phyloP scores from a whole-genome alignment of 2,113 vertebrate genomes.

The Scolopax mira region DNA sequence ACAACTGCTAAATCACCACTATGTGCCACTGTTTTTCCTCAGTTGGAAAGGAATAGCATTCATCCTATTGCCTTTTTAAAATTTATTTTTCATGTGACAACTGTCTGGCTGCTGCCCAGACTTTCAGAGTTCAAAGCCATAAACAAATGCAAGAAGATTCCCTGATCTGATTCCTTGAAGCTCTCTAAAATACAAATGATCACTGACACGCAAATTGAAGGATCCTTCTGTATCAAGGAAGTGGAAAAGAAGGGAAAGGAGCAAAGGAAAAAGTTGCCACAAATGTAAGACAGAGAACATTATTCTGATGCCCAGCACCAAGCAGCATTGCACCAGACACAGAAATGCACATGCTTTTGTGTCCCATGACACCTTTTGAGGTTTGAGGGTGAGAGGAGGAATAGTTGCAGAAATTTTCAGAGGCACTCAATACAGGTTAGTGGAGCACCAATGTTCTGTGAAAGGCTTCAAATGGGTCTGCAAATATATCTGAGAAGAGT shows the following conservation, averaged over 20 bases:
- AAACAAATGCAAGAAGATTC: neutral
- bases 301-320: neutral
- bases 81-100: neutral
- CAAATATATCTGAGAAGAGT: neutral
- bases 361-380: neutral
- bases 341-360: neutral
- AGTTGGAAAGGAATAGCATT: neutral
- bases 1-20: neutral
- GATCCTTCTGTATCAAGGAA: neutral
- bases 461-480: neutral
- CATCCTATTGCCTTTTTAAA: neutral
- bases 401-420: neutral
- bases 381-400: neutral
- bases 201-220: neutral
- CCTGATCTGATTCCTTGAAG: neutral
- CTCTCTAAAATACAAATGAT: neutral
- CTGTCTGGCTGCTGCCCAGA: neutral
- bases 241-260: neutral
- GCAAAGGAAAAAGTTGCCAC: neutral
- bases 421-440: neutral
- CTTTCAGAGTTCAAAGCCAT: neutral
- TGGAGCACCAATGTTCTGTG: neutral
- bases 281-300: neutral
- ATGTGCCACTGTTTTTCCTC: neutral
- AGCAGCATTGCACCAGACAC: neutral